Evolutionary conservation across 2,113 vertebrate genomes (phyloP), one percentile per base, ranked within the genome.

Genomic region (Callipepla californica): DNA sequence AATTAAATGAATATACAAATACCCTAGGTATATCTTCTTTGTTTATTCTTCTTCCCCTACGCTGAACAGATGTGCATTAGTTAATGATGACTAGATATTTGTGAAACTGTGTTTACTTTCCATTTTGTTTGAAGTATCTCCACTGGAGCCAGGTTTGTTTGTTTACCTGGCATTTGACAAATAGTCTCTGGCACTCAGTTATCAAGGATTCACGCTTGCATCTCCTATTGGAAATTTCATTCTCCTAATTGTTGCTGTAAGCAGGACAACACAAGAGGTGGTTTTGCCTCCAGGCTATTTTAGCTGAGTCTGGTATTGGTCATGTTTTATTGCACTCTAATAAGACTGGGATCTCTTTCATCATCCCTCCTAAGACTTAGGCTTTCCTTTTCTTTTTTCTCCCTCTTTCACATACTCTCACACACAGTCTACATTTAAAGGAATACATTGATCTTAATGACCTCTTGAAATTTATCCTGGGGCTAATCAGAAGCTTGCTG

Each of bases 401-500:
- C 36, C 15, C 28, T 45, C 23, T 89, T 87, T 70, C 63, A 81
- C 51, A 68, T 63, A 51, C 14, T 80, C 11, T 93, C 51, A 68
- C 47, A 89, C 15, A 85, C 2, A 93, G 67, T 23, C 36, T 74
- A 79, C 53, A 80, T 85, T 94, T 89, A 92, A 95, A 93, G 50
- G 78, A 87, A 74, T 89, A 87, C 32, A 38, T 82, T 92, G 85
- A 94, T 95, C 92, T 78, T 85, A 77, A 94, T 79, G 82, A 90
- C 85, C 80, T 95, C 94, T 90, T 73, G 78, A 84, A 94, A 91
- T 94, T 87, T 93, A 94, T 96, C 95, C 92, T 58, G 78, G 42
- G 92, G 94, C 96, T 96, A 96, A 97, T 94, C 87, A 95, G 67
- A 93, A 38, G 67, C 74, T 85, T 94, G 75, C 75, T 91, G 58